A percentile compares a stretch with the other conserved stretches of the same genome.
Evolutionary conservation across 2,888 invertebrate species (phyloP).

Genomic region (Apodemia duryi): DNA sequence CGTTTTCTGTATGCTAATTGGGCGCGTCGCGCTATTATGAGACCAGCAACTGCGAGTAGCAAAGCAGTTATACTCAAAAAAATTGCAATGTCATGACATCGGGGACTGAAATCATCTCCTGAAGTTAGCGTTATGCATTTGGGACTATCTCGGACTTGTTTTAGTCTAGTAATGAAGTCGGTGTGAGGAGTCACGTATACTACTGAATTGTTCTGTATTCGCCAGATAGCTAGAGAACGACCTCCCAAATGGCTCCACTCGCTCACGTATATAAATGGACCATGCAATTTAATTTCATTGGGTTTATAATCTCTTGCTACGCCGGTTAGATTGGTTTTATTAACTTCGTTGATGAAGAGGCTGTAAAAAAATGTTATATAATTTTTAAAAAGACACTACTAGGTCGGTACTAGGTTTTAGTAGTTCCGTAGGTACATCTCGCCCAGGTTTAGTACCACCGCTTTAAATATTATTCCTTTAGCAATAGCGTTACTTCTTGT

Average conservation of each 20-base stretch:
- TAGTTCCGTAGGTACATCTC: no score
- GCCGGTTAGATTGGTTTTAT: constrained; percentile 17
- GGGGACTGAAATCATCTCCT: constrained; percentile 70
- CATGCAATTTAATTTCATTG: constrained; percentile 10
- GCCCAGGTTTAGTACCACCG: no score
- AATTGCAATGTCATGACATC: constrained; percentile 80
- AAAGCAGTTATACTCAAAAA: constrained; percentile 80
- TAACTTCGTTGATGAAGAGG: constrained; percentile 19
- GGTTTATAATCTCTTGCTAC: constrained; percentile 20
- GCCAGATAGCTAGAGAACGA: constrained; percentile 20
- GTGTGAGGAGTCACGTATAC: neutral
- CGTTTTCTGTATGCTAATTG: constrained; percentile 50
- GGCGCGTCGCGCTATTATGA: constrained; percentile 76
- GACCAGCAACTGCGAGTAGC: constrained; percentile 82
- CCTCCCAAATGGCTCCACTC: constrained; percentile 28
- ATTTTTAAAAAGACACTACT: no score
- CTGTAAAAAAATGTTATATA: constrained; percentile 20
- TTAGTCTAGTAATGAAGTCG: neutral
- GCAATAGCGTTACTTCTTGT: no score
- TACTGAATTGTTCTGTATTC: constrained; percentile 15
- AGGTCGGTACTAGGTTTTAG: no score
- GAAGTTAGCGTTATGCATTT: constrained; percentile 22
- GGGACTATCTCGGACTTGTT: constrained; percentile 18
- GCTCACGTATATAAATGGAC: constrained; percentile 30
- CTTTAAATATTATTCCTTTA: no score